Evolutionary conservation across 2,113 vertebrate genomes (phyloP), one percentile per base, ranked within the genome.

Genomic region (Nyctereutes procyonoides): DNA sequence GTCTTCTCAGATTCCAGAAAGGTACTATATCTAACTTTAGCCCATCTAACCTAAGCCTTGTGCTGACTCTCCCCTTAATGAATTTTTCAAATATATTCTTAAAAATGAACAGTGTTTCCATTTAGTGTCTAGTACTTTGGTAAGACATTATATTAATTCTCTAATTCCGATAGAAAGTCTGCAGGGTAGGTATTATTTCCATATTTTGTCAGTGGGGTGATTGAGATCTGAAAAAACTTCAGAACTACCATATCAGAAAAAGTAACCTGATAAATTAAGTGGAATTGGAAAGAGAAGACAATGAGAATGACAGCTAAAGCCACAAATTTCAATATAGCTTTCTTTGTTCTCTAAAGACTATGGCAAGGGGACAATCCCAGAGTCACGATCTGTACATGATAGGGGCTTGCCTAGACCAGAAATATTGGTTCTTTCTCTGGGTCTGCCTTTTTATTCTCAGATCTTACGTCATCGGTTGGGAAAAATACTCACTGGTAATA

Each of bases 291-390:
- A 84, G 58, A 92, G n/a, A 87, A 77, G 82, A 20, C 0, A 65
- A 2, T 43, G 14, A 14, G 38, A 30, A 26, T 8, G 51, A 51
- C 14, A 19, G 1, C 9, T 38, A 48, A 13, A 2, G 17, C 51
- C 24, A 8, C 4, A 9, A 11, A 30, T 51, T 13, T 53, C 53
- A 7, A 0, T 19, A 3, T 26, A 17, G 15, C 2, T 17, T 16
- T 48, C 53, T 53, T 58, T 51, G 30, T 8, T 80, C 13, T 5
- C 11, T 22, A 14, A 77, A 22, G 55, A 19, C 35, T 30, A 1
- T 0, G 13, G 6, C 26, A 30, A 19, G 14, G 8, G 6, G 32
- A 26, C 2, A 9, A 2, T 10, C 38, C 9, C 17, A 62, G 0
- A 8, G 24, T 14, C 28, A 62, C 1, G 8, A 0, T 55, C 28